These are phyloP conservation scores for Anguilla rostrata DNA, from an alignment of 2,113 vertebrate genomes.

Conservation along the genomic window DNA sequence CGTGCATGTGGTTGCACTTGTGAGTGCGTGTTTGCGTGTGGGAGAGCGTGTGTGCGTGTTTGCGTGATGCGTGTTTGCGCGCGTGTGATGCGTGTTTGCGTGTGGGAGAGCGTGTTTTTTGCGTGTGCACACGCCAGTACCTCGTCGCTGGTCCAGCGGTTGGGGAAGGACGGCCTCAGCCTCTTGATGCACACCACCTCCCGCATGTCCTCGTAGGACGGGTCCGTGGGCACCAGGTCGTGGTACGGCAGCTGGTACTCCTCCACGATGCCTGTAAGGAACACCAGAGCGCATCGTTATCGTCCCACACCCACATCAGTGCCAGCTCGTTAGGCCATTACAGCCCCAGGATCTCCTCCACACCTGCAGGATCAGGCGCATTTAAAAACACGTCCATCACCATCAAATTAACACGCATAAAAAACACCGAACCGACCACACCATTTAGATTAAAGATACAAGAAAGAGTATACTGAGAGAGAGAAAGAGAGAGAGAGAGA, in stretches of 20 bases:
- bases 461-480: not conserved
- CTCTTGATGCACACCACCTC: conserved; percentile 92
- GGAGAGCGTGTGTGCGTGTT: not conserved
- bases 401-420: not conserved
- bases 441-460: not conserved
- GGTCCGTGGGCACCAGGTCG: conserved; percentile 87
- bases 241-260: conserved; percentile 95
- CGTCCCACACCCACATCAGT: not conserved
- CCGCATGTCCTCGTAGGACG: conserved; percentile 95
- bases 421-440: not conserved
- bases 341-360: no score
- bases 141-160: conserved; percentile 96
- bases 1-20: not conserved
- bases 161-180: conserved; percentile 88
- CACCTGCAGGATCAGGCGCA: not conserved
- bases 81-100: not conserved
- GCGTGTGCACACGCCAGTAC: conserved; percentile 54
- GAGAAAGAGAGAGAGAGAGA: not conserved
- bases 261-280: conserved; percentile 84
- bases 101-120: not conserved
- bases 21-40: not conserved
- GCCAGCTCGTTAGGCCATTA: not conserved
- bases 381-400: not conserved
- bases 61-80: not conserved
- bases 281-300: not conserved